Conservation (phyloP, 2,888 invertebrate genomes). For the Encarsia formosa region DNA sequence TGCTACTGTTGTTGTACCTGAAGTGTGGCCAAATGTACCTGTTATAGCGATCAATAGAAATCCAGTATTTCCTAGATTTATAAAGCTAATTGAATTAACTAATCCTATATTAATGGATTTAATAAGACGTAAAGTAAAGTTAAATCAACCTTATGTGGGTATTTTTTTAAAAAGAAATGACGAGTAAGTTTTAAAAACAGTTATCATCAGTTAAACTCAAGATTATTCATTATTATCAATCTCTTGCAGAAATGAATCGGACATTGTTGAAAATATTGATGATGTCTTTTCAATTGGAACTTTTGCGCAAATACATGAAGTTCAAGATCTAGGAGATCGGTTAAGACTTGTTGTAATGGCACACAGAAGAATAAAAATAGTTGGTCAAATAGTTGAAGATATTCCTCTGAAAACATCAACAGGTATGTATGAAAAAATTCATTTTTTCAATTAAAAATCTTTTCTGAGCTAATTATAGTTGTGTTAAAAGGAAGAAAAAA, state of each 20-base stretch:
- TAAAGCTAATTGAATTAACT: conserved; percentile 93
- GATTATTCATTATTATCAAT: too few species aligned
- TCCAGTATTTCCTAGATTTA: conserved; percentile 96
- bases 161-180: conserved; percentile 92
- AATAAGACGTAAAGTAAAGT: conserved; percentile 85
- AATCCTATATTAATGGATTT: conserved; percentile 85
- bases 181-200: conserved; percentile 60
- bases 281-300: conserved; percentile 90
- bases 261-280: conserved; percentile 75
- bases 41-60: conserved; percentile 90
- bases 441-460: too few species aligned
- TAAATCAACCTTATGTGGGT: conserved; percentile 96
- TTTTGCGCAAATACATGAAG: conserved; percentile 96
- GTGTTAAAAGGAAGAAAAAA: too few species aligned
- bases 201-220: too few species aligned
- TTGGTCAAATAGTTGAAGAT: conserved; percentile 74
- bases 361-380: conserved; percentile 80
- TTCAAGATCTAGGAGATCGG: conserved; percentile 91
- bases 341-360: conserved; percentile 91
- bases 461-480: too few species aligned
- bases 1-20: conserved; percentile 89
- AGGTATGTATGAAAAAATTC: too few species aligned
- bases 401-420: conserved; percentile 56
- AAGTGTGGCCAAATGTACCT: conserved; percentile 94
- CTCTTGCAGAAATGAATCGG: conserved; percentile 67